Percentiles rank a stretch among this genome's conserved stretches.
Evolutionary conservation across 2,888 invertebrate species (phyloP).

Genomic region (Hirtodrosophila alboralis): DNA sequence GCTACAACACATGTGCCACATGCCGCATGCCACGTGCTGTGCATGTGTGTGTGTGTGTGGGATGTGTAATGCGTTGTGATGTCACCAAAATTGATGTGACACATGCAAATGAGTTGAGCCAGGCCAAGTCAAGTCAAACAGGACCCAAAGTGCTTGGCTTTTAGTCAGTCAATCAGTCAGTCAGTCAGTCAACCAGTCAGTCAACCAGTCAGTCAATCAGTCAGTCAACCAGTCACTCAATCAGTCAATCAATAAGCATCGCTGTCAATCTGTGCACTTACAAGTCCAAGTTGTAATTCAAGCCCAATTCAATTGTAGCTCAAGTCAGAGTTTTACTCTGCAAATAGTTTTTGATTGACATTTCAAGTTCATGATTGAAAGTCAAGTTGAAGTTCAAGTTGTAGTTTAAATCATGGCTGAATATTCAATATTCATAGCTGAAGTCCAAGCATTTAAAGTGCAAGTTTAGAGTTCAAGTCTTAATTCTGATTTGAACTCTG

Average conservation of each 20-base stretch:
- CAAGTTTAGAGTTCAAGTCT: too few species aligned
- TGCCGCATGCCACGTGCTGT: neutral
- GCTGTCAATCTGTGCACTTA: constrained; percentile 7
- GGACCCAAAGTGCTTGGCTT: constrained; percentile 41
- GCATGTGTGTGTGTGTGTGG: constrained; percentile 9
- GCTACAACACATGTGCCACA: constrained; percentile 16
- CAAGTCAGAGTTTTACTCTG: too few species aligned
- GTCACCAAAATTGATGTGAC: constrained; percentile 68
- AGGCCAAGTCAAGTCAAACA: constrained; percentile 6
- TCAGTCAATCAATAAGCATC: constrained; percentile 8
- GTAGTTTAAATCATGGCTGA: too few species aligned
- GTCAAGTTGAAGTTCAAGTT: too few species aligned
- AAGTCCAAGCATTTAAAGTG: too few species aligned
- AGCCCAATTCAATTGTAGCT: too few species aligned
- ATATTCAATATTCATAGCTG: too few species aligned
- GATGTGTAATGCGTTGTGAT: constrained; percentile 40
- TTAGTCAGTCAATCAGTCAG: constrained; percentile 27
- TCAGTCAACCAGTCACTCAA: constrained; percentile 18
- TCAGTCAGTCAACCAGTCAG: constrained; percentile 21
- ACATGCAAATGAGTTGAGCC: constrained; percentile 68
- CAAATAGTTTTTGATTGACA: too few species aligned
- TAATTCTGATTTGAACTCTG: too few species aligned
- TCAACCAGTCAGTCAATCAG: constrained; percentile 14
- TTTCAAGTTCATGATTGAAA: too few species aligned
- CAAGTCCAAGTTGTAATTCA: too few species aligned